Conservation (phyloP, 2,113 vertebrate species). For the Forbesichthys agassizii region DNA sequence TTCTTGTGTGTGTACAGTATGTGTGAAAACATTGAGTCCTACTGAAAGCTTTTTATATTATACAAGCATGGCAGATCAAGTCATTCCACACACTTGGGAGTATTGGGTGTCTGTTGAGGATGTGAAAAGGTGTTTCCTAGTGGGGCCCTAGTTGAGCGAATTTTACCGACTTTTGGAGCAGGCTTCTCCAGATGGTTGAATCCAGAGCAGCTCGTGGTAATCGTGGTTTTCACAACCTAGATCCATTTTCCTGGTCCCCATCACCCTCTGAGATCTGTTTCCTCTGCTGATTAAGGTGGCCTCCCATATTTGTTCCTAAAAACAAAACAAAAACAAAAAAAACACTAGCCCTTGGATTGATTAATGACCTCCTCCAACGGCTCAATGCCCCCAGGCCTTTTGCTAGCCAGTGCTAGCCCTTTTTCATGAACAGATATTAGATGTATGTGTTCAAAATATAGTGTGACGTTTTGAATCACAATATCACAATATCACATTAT, state of each 20-base stretch:
- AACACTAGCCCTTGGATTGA: conserved; percentile 61
- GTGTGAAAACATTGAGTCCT: too few relatives aligned
- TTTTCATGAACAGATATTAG: background rate
- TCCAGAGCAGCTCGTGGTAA: conserved; percentile 80
- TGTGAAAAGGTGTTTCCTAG: conserved; percentile 77
- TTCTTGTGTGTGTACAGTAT: too few relatives aligned
- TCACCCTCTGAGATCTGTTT: conserved; percentile 75
- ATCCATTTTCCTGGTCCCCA: conserved; percentile 79
- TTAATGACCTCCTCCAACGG: conserved; percentile 62
- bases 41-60: too few relatives aligned
- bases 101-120: conserved; percentile 56
- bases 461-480: background rate
- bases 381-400: conserved; percentile 35
- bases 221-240: conserved; percentile 78
- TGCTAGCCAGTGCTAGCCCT: conserved; percentile 17
- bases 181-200: conserved; percentile 77
- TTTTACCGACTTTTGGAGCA: conserved; percentile 76
- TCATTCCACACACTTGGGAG: conserved; percentile 55
- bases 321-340: conserved; percentile 44
- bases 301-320: conserved; percentile 69
- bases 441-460: background rate
- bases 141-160: conserved; percentile 68
- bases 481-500: background rate
- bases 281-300: conserved; percentile 77
- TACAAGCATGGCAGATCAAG: conserved; percentile 11